Evolutionary conservation across 1,140 invertebrate species (phyloP), one percentile per base, ranked within the genome.

Genomic region (Oryctes rhinoceros): DNA sequence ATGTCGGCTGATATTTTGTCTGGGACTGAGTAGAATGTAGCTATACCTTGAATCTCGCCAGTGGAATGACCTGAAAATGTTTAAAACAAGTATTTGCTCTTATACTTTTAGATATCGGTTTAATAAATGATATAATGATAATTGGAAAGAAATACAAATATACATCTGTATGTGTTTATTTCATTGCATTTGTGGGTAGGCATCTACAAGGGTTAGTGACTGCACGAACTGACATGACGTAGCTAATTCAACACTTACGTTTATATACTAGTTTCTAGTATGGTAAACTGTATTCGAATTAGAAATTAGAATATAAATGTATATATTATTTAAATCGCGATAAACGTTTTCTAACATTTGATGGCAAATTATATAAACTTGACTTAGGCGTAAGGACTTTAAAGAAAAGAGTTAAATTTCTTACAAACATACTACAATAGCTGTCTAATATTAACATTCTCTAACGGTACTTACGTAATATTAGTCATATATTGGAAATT

Each of bases 1-100:
- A 53, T 53, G 49, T 15, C 49, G 49, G n/a, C 49, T 53, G 49
- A 53, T 53, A 53, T 53, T 53, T 53, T 53, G 49, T 53, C 49
- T 53, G 49, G 49, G 49, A 53, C 49, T 53, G 49, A 53, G 49
- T 53, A 53, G 49, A 53, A 53, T 53, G 49, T 53, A 53, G 49
- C 49, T 53, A 53, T 53, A 53, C 65, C 30, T 67, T 35, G 30
- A 67, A 67, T 67, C 65, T 67, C 18, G 30, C 13, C 49, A 35
- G 65, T 67, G 65, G 65, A 67, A 67, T 67, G 65, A 67, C 65
- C 65, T 67, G 65, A 35, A 67, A 67, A 67, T 67, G 65, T 9
- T 67, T 67, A 67, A 67, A 67, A 67, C 65, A 67, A 67, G 65
- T 67, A 67, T 67, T 67, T 67, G 65, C 65, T 67, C 65, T 67